Evolutionary conservation across 1,140 invertebrate genomes (phyloP).

Genomic region (Drosophila ambigua): DNA sequence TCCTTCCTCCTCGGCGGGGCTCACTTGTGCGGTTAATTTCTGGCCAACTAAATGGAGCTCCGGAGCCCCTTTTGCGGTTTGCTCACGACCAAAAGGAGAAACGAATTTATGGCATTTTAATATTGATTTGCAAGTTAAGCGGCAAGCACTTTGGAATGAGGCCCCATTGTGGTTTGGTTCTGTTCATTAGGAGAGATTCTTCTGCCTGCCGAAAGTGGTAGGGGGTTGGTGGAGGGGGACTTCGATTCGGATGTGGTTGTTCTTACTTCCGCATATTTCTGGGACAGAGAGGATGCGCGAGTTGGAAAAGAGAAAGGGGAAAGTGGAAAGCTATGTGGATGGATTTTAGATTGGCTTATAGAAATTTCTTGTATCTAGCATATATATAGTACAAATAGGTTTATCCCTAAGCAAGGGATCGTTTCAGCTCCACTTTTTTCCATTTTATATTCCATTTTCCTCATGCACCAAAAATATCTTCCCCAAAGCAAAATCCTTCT

Average conservation of each 20-base stretch:
- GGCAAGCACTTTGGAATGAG: constrained; percentile 1
- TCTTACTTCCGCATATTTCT: constrained; percentile 2
- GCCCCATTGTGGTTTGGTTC: constrained; percentile 3
- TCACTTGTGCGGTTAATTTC: constrained; percentile 45
- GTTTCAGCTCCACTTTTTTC: too few relatives aligned
- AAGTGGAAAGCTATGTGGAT: too few relatives aligned
- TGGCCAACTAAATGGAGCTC: constrained; percentile 39
- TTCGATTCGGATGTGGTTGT: constrained; percentile 21
- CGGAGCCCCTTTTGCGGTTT: constrained; percentile 36
- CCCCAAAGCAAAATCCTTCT: background rate
- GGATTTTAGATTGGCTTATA: too few relatives aligned
- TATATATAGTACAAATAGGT: too few relatives aligned
- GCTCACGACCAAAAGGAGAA: constrained; percentile 1
- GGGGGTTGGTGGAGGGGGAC: background rate
- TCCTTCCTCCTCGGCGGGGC: constrained; percentile 15
- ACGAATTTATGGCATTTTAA: constrained; percentile 53
- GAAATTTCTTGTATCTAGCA: too few relatives aligned
- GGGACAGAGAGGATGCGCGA: too few relatives aligned
- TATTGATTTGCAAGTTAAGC: constrained; percentile 54
- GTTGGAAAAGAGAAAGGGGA: too few relatives aligned
- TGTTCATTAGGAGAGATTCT: constrained; percentile 41
- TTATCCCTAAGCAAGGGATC: too few relatives aligned
- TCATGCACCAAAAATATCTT: too few relatives aligned
- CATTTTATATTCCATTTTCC: too few relatives aligned
- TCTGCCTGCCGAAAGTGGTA: constrained; percentile 1